phyloP scores from a whole-genome alignment of 2,113 vertebrate genomes.

The Ornithorhynchus anatinus region DNA sequence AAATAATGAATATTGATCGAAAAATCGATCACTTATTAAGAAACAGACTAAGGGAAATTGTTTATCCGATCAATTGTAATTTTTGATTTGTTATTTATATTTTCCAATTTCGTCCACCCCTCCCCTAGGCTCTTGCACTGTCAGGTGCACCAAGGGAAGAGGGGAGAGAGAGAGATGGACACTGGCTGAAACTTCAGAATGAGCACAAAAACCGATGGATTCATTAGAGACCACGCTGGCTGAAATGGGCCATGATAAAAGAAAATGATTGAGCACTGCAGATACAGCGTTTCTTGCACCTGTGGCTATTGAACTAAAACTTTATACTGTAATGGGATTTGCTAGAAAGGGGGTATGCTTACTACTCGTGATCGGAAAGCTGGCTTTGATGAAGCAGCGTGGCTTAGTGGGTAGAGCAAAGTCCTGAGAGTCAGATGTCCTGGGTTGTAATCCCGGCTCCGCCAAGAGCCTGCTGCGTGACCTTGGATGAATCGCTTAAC shows the following conservation, averaged over 20 bases:
- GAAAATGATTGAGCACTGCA: slow-evolving; percentile 50
- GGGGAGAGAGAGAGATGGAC: slow-evolving; percentile 46
- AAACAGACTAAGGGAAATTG: slow-evolving; percentile 83
- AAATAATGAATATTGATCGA: slow-evolving; percentile 88
- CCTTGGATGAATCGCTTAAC: too few relatives aligned
- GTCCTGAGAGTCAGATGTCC: too few relatives aligned
- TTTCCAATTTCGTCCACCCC: slow-evolving; percentile 76
- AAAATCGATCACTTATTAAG: slow-evolving; percentile 85
- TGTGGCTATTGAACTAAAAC: slow-evolving; percentile 60
- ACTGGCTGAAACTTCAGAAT: slow-evolving; percentile 42
- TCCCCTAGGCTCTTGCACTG: slow-evolving; percentile 65
- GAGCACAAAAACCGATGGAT: slow-evolving; percentile 42
- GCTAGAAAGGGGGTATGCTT: slow-evolving; percentile 38
- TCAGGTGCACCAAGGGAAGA: slow-evolving; percentile 50
- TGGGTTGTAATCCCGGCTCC: too few relatives aligned
- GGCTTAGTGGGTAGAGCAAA: too few relatives aligned
- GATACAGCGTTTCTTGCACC: slow-evolving; percentile 52
- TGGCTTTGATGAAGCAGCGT: too few relatives aligned
- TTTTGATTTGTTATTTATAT: slow-evolving; percentile 88
- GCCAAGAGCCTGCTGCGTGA: too few relatives aligned
- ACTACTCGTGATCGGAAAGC: slow-evolving; percentile 26
- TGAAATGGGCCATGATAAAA: slow-evolving; percentile 48
- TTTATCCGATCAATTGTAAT: slow-evolving; percentile 86
- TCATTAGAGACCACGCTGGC: slow-evolving; percentile 42
- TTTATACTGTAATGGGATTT: slow-evolving; percentile 58